phyloP scores from a whole-genome alignment of 1,140 invertebrate genomes.

The Diuraphis noxia region DNA sequence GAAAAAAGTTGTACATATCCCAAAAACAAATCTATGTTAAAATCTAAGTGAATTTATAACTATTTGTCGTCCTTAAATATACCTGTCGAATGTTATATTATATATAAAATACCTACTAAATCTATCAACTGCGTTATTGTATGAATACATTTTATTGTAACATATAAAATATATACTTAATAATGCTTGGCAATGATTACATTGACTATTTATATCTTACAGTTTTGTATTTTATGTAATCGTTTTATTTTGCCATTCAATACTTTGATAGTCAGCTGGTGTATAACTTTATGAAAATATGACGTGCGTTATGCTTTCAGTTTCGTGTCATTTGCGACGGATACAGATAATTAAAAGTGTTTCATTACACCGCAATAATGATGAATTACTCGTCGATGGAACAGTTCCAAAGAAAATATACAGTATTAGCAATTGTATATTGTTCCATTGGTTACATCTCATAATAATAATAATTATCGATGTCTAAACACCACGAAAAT shows the following conservation, averaged over 20 bases:
- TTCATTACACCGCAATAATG: neutral
- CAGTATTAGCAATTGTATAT: neutral
- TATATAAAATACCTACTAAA: too few species aligned
- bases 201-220: too few species aligned
- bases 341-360: neutral
- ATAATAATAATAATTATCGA: neutral
- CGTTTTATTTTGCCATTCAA: neutral
- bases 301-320: neutral
- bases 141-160: too few species aligned
- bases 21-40: too few species aligned
- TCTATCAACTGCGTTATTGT: too few species aligned
- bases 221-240: too few species aligned
- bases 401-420: neutral
- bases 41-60: neutral
- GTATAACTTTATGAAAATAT: neutral
- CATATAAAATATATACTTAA: too few species aligned
- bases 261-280: neutral
- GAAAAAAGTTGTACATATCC: too few species aligned
- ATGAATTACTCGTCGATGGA: neutral
- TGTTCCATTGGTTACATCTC: neutral
- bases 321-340: neutral
- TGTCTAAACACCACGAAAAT: neutral
- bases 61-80: too few species aligned
- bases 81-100: too few species aligned
- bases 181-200: too few species aligned